Evolutionary conservation across 2,888 invertebrate species (phyloP), one percentile per base, ranked within the genome.

Genomic region (Synergus itoensis): DNA sequence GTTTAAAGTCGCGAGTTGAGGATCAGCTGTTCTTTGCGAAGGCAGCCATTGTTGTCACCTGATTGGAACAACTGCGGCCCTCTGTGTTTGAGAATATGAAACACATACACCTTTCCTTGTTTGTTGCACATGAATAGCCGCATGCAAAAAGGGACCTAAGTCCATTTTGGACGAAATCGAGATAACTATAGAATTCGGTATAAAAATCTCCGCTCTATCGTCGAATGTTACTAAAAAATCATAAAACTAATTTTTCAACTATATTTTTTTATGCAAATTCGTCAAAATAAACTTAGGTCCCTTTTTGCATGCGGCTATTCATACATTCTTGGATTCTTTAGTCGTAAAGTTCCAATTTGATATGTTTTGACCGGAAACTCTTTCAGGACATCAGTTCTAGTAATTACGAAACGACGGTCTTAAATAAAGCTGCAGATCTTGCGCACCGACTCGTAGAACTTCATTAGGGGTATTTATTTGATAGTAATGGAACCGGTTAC

Each of bases 401-500:
- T 28, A 64, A 64, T 64, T 40, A 9, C 7, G 41, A 65, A 65
- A n/a, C n/a, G 36, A n/a, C 18, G 4, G n/a, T 40, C 64, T 40
- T 41, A 4, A 65, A 18, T 64, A n/a, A 65, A 12, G 9, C n/a
- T 11, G 7, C 28, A 63, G 4, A 21, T 14, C 28, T 63, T 36
- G 28, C 28, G 4, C 28, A 11, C 28, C n/a, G n/a, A 64, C 64
- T n/a, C 40, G 16, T 64, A n/a, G 64, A 64, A 40, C 64, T 64
- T 64, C 64, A 64, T 64, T 64, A 65, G n/a, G n/a, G 64, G 64
- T 65, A 65, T 65, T 65, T 65, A 65, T 65, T 65, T 65, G 4
- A 36, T 40, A 65, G 18, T 41, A 65, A 65, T 41, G 9, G 64
- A 65, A 65, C 41, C 40, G 64, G 64, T 65, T n/a, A 41, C n/a